Percentiles rank a stretch among this genome's conserved stretches.
Evolutionary conservation across 2,888 invertebrate species (phyloP).

Genomic region (Cylloceria caligata): DNA sequence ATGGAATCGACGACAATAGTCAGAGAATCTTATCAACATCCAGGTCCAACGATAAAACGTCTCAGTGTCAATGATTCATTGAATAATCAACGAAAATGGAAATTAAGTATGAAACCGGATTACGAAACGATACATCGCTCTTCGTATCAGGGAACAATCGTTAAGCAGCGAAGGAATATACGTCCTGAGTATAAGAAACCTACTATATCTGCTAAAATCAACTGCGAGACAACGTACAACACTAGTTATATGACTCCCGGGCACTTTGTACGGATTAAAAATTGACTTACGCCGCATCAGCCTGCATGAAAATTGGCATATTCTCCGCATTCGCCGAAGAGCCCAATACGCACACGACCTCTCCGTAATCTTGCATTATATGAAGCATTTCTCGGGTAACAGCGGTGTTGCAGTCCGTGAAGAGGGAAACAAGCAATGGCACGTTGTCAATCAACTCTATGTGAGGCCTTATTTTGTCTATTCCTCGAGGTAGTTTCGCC

Average conservation of each 20-base stretch:
- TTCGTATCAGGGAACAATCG: slow-evolving; percentile 62
- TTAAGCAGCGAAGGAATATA: slow-evolving; percentile 43
- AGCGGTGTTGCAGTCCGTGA: slow-evolving; percentile 98
- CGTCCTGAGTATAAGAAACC: slow-evolving; percentile 36
- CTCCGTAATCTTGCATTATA: slow-evolving; percentile 98
- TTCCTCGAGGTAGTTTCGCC: slow-evolving; percentile 98
- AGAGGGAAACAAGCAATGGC: slow-evolving; percentile 97
- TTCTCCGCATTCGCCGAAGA: slow-evolving; percentile 96
- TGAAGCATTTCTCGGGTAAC: slow-evolving; percentile 96
- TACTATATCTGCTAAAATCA: slow-evolving; percentile 66
- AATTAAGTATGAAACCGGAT: slow-evolving; percentile 69
- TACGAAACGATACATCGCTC: slow-evolving; percentile 69
- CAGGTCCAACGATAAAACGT: slow-evolving; percentile 32
- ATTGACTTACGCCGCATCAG: slow-evolving; percentile 91
- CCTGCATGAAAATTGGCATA: slow-evolving; percentile 96
- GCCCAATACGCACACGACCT: slow-evolving; percentile 97
- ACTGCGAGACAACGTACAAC: slow-evolving; percentile 69
- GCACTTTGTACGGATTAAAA: slow-evolving; percentile 60
- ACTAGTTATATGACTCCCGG: slow-evolving; percentile 73
- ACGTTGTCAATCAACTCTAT: slow-evolving; percentile 98
- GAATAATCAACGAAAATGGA: slow-evolving; percentile 54
- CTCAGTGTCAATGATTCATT: slow-evolving; percentile 10
- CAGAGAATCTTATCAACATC: slow-evolving; percentile 70
- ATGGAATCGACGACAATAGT: slow-evolving; percentile 70
- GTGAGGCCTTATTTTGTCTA: slow-evolving; percentile 98